Base-by-base conservation (phyloP, 1,140 invertebrate genomes). In the Schlechtendalia chinensis region DNA sequence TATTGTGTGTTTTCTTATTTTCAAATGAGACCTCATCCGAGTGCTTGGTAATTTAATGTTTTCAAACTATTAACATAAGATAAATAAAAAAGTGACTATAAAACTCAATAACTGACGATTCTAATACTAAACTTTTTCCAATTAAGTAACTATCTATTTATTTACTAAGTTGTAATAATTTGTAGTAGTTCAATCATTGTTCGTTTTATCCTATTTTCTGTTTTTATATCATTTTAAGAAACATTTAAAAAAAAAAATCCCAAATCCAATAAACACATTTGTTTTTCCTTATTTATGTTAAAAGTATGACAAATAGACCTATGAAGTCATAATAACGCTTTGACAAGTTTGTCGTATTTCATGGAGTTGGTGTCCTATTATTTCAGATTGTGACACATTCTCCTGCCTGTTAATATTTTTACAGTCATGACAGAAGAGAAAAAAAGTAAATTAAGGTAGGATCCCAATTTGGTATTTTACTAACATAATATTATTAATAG, bases 381-480 rank as follows among this genome's bases (percentile, higher is more conserved):
- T 79, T 79, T 79, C 75, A 79, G 75, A 79, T 79, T 79, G 75
- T 79, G 75, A 79, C 75, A 79, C 75, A 79, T 79, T 79, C 75
- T 79, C 39, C 75, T 79, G 75, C 75, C 75, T 79, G 75, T 79
- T 79, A 29, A 79, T 61, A 79, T 61, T 79, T 79, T 79, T 79
- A 61, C 75, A 79, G 39, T 79, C 75, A 79, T 79, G 75, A 79
- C 75, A 79, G 75, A 79, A 63, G 75, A 79, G 75, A 79, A 79
- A 79, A 79, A 79, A 79, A 79, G 75, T 79, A 79, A 79, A 79
- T 79, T 79, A 79, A 79, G 75, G 75, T 79, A 79, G 75, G 75
- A 79, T 29, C 58, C 75, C 58, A 63, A 59, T 79, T 79, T 79
- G 58, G 75, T 79, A 50, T 79, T 59, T 63, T 79, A 79, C 75